phyloP scores from a whole-genome alignment of 2,888 invertebrate species.

The Dyspetes luteomarginatus region DNA sequence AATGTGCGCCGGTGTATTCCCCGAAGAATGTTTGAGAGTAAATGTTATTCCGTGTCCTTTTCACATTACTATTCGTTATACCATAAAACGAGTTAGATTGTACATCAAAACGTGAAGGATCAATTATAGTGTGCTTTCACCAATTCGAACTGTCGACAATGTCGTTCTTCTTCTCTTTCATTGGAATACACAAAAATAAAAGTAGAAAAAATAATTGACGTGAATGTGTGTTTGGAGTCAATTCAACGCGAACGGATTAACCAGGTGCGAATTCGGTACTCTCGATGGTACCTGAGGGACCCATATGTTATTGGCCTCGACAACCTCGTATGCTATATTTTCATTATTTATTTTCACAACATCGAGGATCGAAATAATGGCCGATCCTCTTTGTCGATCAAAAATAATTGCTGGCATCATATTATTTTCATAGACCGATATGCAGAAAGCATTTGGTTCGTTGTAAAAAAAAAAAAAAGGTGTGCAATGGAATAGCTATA shows the following conservation, averaged over 20 bases:
- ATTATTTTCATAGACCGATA: constrained; percentile 27
- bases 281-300: not conserved
- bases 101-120: not conserved
- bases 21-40: constrained; percentile 10
- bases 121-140: constrained; percentile 9
- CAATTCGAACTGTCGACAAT: not conserved
- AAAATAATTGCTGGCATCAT: constrained; percentile 10
- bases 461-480: constrained; percentile 16
- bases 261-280: constrained; percentile 2
- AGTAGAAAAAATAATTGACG: not conserved
- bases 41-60: constrained; percentile 5
- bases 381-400: not conserved
- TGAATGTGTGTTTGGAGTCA: constrained; percentile 3
- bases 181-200: not conserved
- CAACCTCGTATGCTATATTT: not conserved
- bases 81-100: not conserved
- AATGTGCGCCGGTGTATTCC: constrained; percentile 4
- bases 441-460: constrained; percentile 22
- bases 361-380: constrained; percentile 10
- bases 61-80: not conserved
- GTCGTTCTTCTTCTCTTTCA: not conserved
- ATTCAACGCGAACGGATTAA: constrained; percentile 39
- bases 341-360: not conserved
- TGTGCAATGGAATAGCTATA: constrained; percentile 14
- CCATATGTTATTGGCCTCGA: constrained; percentile 1